These are phyloP conservation scores for Parthenolecanium corni DNA, from an alignment of 2,888 invertebrate species.

Conservation along the genomic window DNA sequence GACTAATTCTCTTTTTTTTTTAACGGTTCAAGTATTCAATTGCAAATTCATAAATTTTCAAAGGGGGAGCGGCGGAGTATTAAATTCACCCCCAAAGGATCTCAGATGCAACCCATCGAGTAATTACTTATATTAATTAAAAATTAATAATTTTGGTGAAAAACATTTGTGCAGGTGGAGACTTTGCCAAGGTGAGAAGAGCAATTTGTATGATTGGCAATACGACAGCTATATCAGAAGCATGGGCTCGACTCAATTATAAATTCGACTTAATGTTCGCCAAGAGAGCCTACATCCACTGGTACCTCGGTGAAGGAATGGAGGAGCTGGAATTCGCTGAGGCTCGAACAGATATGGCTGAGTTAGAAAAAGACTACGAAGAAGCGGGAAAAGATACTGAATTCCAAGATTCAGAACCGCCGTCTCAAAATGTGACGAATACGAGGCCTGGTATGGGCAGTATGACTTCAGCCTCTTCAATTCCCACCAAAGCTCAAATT, in stretches of 20 bases:
- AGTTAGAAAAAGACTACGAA: constrained; percentile 29
- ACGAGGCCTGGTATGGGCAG: background rate
- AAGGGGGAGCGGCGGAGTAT: too few relatives aligned
- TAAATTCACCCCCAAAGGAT: too few relatives aligned
- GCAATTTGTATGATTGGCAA: constrained; percentile 30
- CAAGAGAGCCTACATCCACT: constrained; percentile 29
- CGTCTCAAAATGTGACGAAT: background rate
- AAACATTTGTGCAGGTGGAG: constrained; percentile 10
- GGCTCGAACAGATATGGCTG: constrained; percentile 24
- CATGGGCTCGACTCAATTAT: constrained; percentile 27
- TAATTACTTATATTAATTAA: too few relatives aligned
- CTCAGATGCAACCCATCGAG: too few relatives aligned
- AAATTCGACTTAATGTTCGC: constrained; percentile 30
- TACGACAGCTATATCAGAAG: constrained; percentile 29
- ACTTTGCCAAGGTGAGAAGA: constrained; percentile 28
- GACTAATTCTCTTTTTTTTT: too few relatives aligned
- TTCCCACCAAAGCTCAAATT: background rate
- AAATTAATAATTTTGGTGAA: too few relatives aligned
- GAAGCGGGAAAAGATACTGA: constrained; percentile 25
- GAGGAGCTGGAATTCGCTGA: constrained; percentile 29
- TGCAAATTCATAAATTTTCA: too few relatives aligned
- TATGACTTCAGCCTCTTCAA: background rate
- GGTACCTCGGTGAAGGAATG: constrained; percentile 29
- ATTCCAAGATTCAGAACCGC: background rate
- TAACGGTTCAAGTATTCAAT: too few relatives aligned